Evolutionary conservation across 2,888 invertebrate species (phyloP), one percentile per base, ranked within the genome.

Genomic region (Drosophila lutescens): DNA sequence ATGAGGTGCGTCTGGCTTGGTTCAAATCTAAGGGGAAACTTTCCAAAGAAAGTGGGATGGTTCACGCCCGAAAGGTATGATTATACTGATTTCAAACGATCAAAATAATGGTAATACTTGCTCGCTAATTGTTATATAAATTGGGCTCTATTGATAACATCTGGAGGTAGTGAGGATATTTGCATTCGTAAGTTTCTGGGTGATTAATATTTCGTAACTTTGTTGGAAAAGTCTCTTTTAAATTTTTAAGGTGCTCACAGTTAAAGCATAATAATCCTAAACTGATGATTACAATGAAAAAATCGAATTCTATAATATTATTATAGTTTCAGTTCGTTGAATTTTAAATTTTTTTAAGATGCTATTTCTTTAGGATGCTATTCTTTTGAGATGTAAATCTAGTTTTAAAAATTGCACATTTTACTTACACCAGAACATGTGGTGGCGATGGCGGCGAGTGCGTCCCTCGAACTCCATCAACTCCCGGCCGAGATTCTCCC

Each of bases 381-480:
- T 32, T 32, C 7, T 1, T 4, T 32, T 32, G 9, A 32, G 5
- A n/a, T n/a, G 2, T 38, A 38, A 38, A n/a, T 38, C 2, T 3
- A n/a, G 2, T n/a, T 15, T 1, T 10, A 15, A n/a, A 2, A 1
- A 9, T 41, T 15, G 3, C 1, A 20, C 4, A 8, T 23, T 20
- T 15, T 41, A 68, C 83, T 88, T 86, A 84, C 83, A 59, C 85
- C 85, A 88, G 12, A 85, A 69, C 9, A 55, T 74, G 65, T 88
- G 88, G 56, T 86, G 88, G 23, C 83, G 88, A 74, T 82, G 83
- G 26, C 88, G 83, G 40, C 83, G 83, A 13, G 82, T 88, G 56
- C 91, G 85, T 40, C 79, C 81, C 56, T 90, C 91, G 10, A 86
- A 78, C 46, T 86, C 86, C 46, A 79, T 44, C 7, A 90, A 66